Evolutionary conservation across 1,140 invertebrate genomes (phyloP), one percentile per base, ranked within the genome.

Genomic region (Leptinotarsa undecemlineata): DNA sequence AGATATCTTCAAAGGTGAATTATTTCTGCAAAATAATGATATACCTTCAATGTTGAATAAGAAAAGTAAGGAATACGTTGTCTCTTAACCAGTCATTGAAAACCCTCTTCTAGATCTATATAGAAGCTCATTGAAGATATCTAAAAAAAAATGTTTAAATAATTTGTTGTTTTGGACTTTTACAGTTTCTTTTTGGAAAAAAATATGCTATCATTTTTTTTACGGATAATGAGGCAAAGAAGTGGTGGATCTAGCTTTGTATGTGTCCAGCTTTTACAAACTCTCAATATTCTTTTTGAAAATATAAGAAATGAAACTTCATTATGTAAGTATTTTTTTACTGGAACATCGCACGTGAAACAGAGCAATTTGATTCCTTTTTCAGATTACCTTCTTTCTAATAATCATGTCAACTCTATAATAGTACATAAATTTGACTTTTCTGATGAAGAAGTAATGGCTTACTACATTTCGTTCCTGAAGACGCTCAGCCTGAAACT

Each of bases 361-460:
- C 33, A 42, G 8, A 42, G 33, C 11, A 42, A 42, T 42, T 42
- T 42, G 33, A 5, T 57, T 13, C 81, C 73, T 78, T 72, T 93
- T 93, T 76, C 88, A 99, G 97, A 99, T 93, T 99, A 99, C 88
- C 88, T 99, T 72, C 88, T 99, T 19, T 99, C 97, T 82, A 99
- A 99, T 87, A 99, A 99, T 87, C 97, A 99, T 89, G 97, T 99
- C 20, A 99, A 99, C 87, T 97, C 95, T 48, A 99, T 99, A 82
- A 99, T 99, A 84, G 95, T 98, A 57, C 98, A 99, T 87, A 98
- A 98, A 87, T 99, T 99, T 90, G 98, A 99, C 86, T 98, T 99
- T 83, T 97, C 96, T 17, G 98, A 99, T 87, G 98, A 99, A 88
- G 98, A 99, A 90, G 97, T 99, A 3, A 99, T 99, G 96, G 98